Base-by-base conservation (phyloP, 2,113 vertebrate species). In the Cricetomys ansorgei region DNA sequence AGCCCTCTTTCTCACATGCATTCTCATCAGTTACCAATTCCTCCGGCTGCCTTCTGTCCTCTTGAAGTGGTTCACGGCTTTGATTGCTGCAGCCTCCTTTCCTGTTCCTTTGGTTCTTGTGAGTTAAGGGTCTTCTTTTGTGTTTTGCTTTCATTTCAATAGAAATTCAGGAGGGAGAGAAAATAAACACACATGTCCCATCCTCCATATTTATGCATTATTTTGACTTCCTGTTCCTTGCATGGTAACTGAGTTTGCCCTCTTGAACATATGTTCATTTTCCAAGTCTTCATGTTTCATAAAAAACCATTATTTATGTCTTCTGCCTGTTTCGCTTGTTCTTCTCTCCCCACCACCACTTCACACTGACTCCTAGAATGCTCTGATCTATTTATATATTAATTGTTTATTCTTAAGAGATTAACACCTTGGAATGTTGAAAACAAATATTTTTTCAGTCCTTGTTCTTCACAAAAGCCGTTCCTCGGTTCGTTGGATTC, bases 391-490 rank as follows among this genome's bases (percentile, higher is more conserved):
- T 88, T 94, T 90, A 34, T 27, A 10, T 67, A 72, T 57, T 59
- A 77, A 45, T 97, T 96, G 92, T 79, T 96, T 91, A 86, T 59
- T 73, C 77, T 57, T 53, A 89, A 95, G n/a, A 94, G 25, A 91
- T 65, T 88, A 94, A 94, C 23, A 37, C 17, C 88, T 72, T 70
- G 77, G 92, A 94, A 91, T 53, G 8, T 76, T 69, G 62, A 48
- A 91, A 77, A 16, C 13, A 87, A 65, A 70, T 65, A 25, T 40
- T 95, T 83, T 84, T 93, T 88, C 3, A 43, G 10, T 79, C 25
- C 84, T 80, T 27, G 19, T 40, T 92, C 95, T 70, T 70, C n/a
- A 79, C 25, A 65, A 80, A 92, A 73, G 31, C 88, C 65, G 34
- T 43, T 65, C 57, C n/a, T 73, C 73, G 23, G 53, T 84, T 75